These are phyloP conservation scores for Tympanuchus pallidicinctus DNA, from an alignment of 2,113 vertebrate species.

Conservation along the genomic window DNA sequence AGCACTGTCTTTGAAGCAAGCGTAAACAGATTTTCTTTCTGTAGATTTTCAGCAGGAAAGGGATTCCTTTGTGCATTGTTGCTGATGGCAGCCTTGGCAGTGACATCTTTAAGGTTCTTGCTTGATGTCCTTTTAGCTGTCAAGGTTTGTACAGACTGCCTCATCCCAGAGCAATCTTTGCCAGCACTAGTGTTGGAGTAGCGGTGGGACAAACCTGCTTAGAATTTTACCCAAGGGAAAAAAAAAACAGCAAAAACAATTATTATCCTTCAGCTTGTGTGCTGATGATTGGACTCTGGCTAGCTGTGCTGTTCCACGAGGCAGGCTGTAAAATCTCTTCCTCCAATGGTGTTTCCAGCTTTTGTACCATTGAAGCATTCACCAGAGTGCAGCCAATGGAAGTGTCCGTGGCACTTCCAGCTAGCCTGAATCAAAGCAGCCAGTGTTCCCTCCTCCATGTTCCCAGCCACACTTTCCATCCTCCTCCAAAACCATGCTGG, in stretches of 20 bases:
- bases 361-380: neutral
- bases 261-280: neutral
- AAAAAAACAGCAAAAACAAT: neutral
- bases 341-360: neutral
- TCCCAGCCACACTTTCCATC: neutral
- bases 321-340: neutral
- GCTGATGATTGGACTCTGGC: neutral
- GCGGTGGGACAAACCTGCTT: neutral
- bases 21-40: neutral
- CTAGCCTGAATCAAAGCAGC: neutral
- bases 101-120: neutral
- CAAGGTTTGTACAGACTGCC: rapidly evolving
- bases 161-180: neutral
- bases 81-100: neutral
- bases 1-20: neutral
- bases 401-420: neutral
- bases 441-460: neutral
- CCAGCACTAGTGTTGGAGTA: neutral
- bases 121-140: neutral
- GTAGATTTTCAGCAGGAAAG: neutral
- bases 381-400: neutral
- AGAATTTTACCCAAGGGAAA: neutral
- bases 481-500: neutral
- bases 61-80: neutral
- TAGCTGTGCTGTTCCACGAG: neutral